Conservation (phyloP, 2,113 vertebrate genomes). For the Xyrauchen texanus region DNA sequence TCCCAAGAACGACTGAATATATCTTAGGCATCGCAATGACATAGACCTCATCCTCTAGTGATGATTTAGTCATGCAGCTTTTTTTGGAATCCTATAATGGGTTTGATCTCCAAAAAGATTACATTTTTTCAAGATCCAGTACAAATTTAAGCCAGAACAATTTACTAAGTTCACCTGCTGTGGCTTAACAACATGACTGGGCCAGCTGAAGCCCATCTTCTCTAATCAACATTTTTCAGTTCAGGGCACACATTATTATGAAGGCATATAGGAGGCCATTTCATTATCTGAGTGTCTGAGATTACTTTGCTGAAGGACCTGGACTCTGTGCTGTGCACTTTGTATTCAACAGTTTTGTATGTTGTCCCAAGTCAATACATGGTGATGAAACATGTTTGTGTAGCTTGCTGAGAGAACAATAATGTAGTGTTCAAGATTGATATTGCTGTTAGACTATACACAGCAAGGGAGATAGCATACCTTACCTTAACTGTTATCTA, state of each 20-base stretch:
- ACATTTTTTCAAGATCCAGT: constrained; percentile 13
- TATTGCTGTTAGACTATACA: background rate
- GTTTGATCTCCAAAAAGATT: constrained; percentile 23
- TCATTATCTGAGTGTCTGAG: constrained; percentile 38
- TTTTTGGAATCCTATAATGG: background rate
- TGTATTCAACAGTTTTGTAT: constrained; percentile 7
- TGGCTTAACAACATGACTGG: constrained; percentile 13
- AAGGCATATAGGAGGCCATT: constrained; percentile 21
- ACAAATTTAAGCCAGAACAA: constrained; percentile 20
- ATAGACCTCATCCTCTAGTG: background rate
- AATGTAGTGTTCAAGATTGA: constrained; percentile 23
- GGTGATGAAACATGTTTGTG: constrained; percentile 19
- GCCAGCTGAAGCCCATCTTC: constrained; percentile 16
- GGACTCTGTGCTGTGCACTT: constrained; percentile 9
- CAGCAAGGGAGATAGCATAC: background rate
- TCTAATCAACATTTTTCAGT: constrained; percentile 28
- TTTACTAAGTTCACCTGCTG: background rate
- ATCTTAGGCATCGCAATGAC: background rate
- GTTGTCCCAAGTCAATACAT: background rate
- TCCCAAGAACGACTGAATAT: background rate
- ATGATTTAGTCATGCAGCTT: background rate
- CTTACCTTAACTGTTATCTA: background rate
- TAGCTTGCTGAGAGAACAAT: constrained; percentile 30
- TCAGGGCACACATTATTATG: constrained; percentile 24
- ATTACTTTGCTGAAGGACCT: constrained; percentile 32